A percentile compares a stretch with the other conserved stretches of the same genome.
Evolutionary conservation across 2,888 invertebrate genomes (phyloP).

Genomic region (Phortica magna): DNA sequence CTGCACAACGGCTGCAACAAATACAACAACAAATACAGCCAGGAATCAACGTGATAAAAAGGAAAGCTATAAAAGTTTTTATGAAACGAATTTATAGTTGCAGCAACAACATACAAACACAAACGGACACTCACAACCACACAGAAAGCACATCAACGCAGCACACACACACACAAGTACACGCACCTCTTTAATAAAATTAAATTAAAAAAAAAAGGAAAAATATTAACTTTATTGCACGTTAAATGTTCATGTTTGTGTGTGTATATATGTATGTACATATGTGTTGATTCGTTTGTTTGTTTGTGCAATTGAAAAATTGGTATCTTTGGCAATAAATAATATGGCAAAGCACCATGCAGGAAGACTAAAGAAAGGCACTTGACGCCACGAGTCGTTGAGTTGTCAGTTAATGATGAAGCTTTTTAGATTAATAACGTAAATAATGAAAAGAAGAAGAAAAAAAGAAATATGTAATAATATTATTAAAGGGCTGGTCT

Average conservation of each 20-base stretch:
- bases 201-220: slow-evolving; percentile 40
- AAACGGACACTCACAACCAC: neutral
- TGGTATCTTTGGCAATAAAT: slow-evolving; percentile 18
- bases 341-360: neutral
- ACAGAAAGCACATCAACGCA: neutral
- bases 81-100: slow-evolving; percentile 76
- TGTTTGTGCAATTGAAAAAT: slow-evolving; percentile 3
- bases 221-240: slow-evolving; percentile 20
- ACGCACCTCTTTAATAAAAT: slow-evolving; percentile 55
- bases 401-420: slow-evolving; percentile 8
- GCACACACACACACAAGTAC: neutral
- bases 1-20: slow-evolving; percentile 37
- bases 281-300: neutral
- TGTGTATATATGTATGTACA: too few relatives aligned
- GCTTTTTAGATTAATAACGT: slow-evolving; percentile 9
- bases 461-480: neutral
- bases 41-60: slow-evolving; percentile 68
- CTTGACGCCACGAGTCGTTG: neutral
- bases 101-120: slow-evolving; percentile 17
- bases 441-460: neutral
- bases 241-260: neutral
- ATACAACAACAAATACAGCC: slow-evolving; percentile 49
- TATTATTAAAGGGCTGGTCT: neutral
- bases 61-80: slow-evolving; percentile 74
- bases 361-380: slow-evolving; percentile 3